phyloP scores from a whole-genome alignment of 2,113 vertebrate genomes.

The Apodemus sylvaticus region DNA sequence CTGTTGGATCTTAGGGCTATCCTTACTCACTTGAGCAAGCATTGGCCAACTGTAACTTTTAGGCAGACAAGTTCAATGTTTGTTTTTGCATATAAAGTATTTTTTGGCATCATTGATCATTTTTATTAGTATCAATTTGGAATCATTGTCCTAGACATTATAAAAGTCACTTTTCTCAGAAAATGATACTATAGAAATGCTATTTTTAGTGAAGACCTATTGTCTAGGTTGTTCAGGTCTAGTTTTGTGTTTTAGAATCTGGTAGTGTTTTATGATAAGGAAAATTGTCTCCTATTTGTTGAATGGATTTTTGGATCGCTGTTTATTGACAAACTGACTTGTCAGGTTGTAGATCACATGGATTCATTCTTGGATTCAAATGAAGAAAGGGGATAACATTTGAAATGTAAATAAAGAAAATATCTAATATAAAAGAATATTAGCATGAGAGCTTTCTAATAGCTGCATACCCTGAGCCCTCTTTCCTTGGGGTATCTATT shows the following conservation, averaged over 20 bases:
- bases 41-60: background rate
- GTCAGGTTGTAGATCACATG: background rate
- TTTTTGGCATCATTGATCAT: too few relatives aligned
- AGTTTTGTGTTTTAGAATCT: background rate
- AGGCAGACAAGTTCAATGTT: background rate
- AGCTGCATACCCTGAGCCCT: background rate
- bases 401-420: too few relatives aligned
- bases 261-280: background rate
- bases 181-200: too few relatives aligned
- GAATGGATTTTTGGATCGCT: background rate
- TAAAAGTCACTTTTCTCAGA: too few relatives aligned
- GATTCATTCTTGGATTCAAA: background rate
- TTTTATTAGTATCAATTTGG: too few relatives aligned
- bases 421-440: too few relatives aligned
- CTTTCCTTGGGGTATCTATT: too few relatives aligned
- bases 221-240: background rate
- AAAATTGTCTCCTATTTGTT: background rate
- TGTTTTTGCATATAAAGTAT: constrained; percentile 49
- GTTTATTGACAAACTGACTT: background rate
- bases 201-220: too few relatives aligned
- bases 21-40: background rate
- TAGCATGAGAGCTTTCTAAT: background rate
- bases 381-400: too few relatives aligned
- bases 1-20: background rate
- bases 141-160: too few relatives aligned